Evolutionary conservation across 2,113 vertebrate genomes (phyloP).

Genomic region (Clinocottus analis): DNA sequence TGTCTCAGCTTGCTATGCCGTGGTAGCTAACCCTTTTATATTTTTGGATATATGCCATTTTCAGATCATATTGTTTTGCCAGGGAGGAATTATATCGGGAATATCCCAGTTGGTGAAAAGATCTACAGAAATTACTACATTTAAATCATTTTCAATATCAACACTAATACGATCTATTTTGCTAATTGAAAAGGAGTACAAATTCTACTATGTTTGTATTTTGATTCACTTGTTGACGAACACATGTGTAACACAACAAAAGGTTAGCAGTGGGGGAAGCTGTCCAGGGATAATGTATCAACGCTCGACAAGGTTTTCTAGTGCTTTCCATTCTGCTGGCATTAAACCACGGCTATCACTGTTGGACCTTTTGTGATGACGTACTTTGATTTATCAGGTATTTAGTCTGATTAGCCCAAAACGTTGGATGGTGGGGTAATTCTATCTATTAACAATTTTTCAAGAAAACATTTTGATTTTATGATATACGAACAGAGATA

Average conservation of each 20-base stretch:
- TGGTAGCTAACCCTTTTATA: background rate
- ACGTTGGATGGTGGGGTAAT: background rate
- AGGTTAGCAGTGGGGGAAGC: background rate
- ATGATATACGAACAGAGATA: background rate
- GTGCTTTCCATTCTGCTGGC: background rate
- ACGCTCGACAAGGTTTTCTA: background rate
- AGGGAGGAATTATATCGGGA: background rate
- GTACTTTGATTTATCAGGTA: background rate
- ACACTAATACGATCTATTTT: background rate
- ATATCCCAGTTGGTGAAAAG: conserved; percentile 3
- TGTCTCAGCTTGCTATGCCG: background rate
- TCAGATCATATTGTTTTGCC: background rate
- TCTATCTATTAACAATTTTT: background rate
- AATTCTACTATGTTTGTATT: background rate
- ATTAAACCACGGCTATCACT: too few species aligned
- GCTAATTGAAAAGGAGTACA: background rate
- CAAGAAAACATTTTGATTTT: background rate
- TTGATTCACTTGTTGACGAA: too few species aligned
- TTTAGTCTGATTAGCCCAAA: background rate
- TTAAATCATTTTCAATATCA: background rate
- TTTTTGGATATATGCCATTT: conserved; percentile 10
- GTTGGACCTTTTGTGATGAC: background rate
- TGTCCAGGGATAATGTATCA: background rate
- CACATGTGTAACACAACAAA: too few species aligned
- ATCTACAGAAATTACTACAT: background rate